Evolutionary conservation across 1,140 invertebrate genomes (phyloP), one percentile per base, ranked within the genome.

Genomic region (Belonocnema kinseyi): DNA sequence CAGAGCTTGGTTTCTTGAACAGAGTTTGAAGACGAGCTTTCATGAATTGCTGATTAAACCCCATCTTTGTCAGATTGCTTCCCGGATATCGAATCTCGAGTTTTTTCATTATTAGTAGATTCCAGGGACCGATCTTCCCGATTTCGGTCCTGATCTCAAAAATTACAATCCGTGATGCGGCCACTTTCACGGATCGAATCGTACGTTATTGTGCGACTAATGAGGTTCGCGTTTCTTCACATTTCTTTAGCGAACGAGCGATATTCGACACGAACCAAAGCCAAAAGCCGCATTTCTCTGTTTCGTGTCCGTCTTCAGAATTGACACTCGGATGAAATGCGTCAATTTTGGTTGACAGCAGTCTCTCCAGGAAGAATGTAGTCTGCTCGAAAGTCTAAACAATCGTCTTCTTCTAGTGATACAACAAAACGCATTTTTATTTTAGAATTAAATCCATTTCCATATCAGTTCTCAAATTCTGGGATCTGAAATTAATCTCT

Each of bases 121-220:
- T 14, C 16, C 52, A 54, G 53, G 5, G n/a, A 17, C 17, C 10
- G 21, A 73, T 52, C n/a, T 51, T 17, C 14, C 12, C 5, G 21
- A 77, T 76, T 83, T 79, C 52, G 54, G 72, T 70, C 73, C 26
- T 71, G 72, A 80, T 82, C 74, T 83, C 26, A 73, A 76, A 82
- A 78, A 61, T 77, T 53, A 61, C 21, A 26, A 61, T 14, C 58
- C 58, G 21, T 61, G 58, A 50, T 54, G 33, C 51, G 19, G 77
- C 76, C 77, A 75, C 80, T 76, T 73, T 75, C 73, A 76, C 77
- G 73, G 33, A 54, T n/a, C 13, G 14, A 76, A 71, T 66, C 26
- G 61, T 66, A 66, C 61, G 61, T 66, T 66, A 66, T 66, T 66
- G 61, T 66, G 26, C 61, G 33, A 66, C 61, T 66, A 40, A 66